These are phyloP conservation scores for Candoia aspera DNA, from an alignment of 2,113 vertebrate genomes.

Conservation along the genomic window DNA sequence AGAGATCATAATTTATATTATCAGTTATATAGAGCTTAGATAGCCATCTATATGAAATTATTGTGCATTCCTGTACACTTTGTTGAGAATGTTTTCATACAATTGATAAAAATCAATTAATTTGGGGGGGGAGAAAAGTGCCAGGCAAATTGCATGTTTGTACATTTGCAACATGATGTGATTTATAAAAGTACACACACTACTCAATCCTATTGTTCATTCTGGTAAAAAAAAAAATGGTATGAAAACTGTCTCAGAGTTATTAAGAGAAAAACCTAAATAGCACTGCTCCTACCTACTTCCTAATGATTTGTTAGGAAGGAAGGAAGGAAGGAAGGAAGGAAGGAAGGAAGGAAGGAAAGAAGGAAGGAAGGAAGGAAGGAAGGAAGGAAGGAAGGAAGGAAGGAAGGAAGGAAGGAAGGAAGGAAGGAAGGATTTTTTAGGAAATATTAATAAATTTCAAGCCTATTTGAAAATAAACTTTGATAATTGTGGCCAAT, in stretches of 20 bases:
- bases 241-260: neutral
- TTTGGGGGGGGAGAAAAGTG: neutral
- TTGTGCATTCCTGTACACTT: neutral
- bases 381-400: no score
- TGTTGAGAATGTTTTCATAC: slow-evolving; percentile 1
- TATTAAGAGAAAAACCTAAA: neutral
- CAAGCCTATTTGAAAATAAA: neutral
- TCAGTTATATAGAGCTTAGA: neutral
- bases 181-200: neutral
- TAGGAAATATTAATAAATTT: neutral
- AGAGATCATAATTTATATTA: neutral
- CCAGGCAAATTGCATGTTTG: neutral
- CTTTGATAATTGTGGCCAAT: neutral
- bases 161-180: neutral
- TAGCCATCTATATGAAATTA: neutral
- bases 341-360: no score
- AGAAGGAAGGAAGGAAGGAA: no score
- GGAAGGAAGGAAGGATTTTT: no score
- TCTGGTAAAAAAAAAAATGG: neutral
- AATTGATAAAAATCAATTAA: slow-evolving; percentile 15
- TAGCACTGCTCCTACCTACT: neutral
- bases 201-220: neutral
- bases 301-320: neutral
- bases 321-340: no score
- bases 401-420: no score